These are phyloP conservation scores for Podabrus alpinus DNA, from an alignment of 2,888 invertebrate species.

Conservation along the genomic window DNA sequence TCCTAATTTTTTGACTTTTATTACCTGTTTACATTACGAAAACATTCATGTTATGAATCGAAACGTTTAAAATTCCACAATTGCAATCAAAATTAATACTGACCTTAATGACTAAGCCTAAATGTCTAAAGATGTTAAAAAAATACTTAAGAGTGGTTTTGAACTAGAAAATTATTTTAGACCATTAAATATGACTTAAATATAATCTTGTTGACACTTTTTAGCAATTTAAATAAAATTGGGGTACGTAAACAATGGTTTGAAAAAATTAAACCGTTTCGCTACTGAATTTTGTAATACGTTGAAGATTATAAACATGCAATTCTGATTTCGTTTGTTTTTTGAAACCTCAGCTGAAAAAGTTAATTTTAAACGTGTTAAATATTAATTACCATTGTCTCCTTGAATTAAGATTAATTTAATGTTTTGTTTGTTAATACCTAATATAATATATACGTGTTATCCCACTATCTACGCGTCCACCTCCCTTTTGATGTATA, in stretches of 20 bases:
- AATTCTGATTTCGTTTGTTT: not conserved
- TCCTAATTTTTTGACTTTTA: not conserved
- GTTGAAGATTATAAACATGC: not conserved
- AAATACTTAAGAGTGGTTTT: not conserved
- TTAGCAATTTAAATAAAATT: not conserved
- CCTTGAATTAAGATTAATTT: constrained; percentile 15
- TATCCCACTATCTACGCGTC: constrained; percentile 18
- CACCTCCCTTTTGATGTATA: constrained; percentile 27
- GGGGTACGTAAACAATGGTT: not conserved
- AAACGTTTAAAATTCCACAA: not conserved
- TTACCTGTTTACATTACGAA: not conserved
- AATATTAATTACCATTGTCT: constrained; percentile 7
- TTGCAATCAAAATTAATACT: not conserved
- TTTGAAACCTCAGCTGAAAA: not conserved
- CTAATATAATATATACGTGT: constrained; percentile 11
- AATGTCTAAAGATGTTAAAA: not conserved
- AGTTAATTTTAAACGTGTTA: not conserved
- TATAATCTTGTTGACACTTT: not conserved
- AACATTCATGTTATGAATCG: not conserved
- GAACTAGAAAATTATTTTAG: not conserved
- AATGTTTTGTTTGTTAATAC: constrained; percentile 12
- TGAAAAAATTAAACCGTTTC: not conserved
- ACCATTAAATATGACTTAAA: constrained; percentile 1
- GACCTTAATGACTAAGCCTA: not conserved
- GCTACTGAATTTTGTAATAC: not conserved